Evolutionary conservation across 2,113 vertebrate genomes (phyloP), one percentile per base, ranked within the genome.

Genomic region (Microtus oregoni): DNA sequence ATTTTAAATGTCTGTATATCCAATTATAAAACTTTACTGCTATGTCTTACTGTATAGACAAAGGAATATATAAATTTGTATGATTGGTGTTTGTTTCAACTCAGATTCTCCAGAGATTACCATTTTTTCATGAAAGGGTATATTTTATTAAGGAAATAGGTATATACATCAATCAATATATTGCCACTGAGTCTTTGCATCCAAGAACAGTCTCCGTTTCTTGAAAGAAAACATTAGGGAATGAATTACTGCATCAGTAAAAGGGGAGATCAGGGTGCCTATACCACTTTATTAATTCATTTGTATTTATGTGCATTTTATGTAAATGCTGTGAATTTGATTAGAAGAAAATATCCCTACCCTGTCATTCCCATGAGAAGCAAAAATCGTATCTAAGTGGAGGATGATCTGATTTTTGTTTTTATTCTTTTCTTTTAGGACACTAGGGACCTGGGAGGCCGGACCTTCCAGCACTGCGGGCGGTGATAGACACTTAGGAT

Each of bases 371-470:
- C 28, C 2, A 41, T 55, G 44, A 91, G 72, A 88, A 91, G 68
- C 61, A 95, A 91, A 93, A 83, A 30, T 73, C 13, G 44, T 94
- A 93, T 95, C 89, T 72, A 86, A 92, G 86, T 78, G 76, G 41
- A 58, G 41, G 5, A 6, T 50, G 88, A 73, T 85, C 47, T 87
- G 38, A 95, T 67, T 50, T 78, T 50, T 90, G 41, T 9, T 89
- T 70, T 87, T 52, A 79, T 96, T 73, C 87, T 77, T 22, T 96
- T 55, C 72, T 76, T 97, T 78, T 89, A 94, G 92, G 92, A 52
- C 30, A 82, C 65, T 70, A 89, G 85, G 22, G 96, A 77, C 88
- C 58, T 1, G 30, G 3, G 15, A 89, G 79, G 96, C 93, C 30
- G 55, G 85, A 86, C 83, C 38, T 93, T 94, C 88, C 47, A 79